Base-by-base conservation (phyloP, 2,113 vertebrate genomes). In the Otis tarda region DNA sequence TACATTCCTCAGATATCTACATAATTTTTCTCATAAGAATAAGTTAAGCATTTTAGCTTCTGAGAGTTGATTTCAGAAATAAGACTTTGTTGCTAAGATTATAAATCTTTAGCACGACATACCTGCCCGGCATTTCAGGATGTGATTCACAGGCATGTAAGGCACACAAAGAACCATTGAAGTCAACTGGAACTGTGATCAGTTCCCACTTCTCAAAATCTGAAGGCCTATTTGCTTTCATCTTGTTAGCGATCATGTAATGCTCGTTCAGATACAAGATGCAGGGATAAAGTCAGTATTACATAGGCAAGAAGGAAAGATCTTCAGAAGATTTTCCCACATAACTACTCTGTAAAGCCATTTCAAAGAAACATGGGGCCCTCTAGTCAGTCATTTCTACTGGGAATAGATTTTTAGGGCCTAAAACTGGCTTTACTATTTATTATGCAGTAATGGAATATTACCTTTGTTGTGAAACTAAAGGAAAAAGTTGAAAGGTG, bases 391-490 rank as follows among this genome's bases (percentile, higher is more conserved):
- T 84, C 10, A 50, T 86, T 95, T 93, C 80, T 79, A 39, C 65
- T 57, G 74, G 73, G 90, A 95, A 90, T 18, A 79, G 57, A 82
- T 81, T 91, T 94, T 83, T 90, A 79, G 83, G 83, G 57, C 24
- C 70, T 71, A 81, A 91, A 61, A 89, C 41, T 65, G 63, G 28
- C 49, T 93, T 90, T 75, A 39, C 37, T 82, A 82, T 81, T 89
- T 92, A 93, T 93, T 95, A 71, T 53, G 57, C 71, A 92, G 80
- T 84, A 93, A 83, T 75, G 57, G 73, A 89, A 82, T 1, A 6
- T 73, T 92, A 95, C 83, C 53, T 93, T 96, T 96, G 89, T 92
- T 93, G 73, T 81, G 61, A 91, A 61, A 87, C 80, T 82, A 60
- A 94, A 87, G 50, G 60, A 89, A 93, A 70, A 95, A 73, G 10